Percentiles rank a stretch among this genome's conserved stretches.
Conservation (phyloP, 1,140 invertebrate genomes). For the Asbolus verrucosus region DNA sequence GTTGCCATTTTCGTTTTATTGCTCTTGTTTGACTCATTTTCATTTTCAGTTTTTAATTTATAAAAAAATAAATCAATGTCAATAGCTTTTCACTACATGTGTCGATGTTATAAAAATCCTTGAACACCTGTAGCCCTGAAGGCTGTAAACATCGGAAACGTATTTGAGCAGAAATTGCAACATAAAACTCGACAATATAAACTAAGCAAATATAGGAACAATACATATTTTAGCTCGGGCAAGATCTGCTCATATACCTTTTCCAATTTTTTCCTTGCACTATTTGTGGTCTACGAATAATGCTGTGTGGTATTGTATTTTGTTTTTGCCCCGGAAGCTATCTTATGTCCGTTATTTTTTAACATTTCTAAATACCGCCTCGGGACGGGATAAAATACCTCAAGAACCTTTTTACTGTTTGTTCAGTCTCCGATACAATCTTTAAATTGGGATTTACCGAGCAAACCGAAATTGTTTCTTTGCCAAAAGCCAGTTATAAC, state of each 20-base stretch:
- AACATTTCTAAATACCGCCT: conserved; percentile 27
- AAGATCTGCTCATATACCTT: neutral
- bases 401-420: conserved; percentile 1
- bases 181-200: conserved; percentile 34
- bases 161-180: conserved; percentile 41
- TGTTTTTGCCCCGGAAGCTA: conserved; percentile 37
- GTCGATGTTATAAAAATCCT: conserved; percentile 1
- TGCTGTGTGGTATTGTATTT: conserved; percentile 35
- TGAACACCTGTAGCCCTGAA: conserved; percentile 47
- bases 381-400: conserved; percentile 8
- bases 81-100: no score
- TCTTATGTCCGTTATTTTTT: conserved; percentile 32
- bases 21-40: no score
- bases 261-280: conserved; percentile 4
- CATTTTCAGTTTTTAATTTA: no score
- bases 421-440: conserved; percentile 19
- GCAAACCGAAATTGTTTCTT: no score
- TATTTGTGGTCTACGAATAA: conserved; percentile 42
- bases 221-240: conserved; percentile 30
- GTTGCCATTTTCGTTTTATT: no score
- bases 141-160: conserved; percentile 45
- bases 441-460: neutral
- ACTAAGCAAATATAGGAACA: conserved; percentile 42
- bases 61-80: no score
- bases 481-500: neutral